Base-by-base conservation (phyloP, 53 echinoderm and acorn worm species). In the Astropecten irregularis region DNA sequence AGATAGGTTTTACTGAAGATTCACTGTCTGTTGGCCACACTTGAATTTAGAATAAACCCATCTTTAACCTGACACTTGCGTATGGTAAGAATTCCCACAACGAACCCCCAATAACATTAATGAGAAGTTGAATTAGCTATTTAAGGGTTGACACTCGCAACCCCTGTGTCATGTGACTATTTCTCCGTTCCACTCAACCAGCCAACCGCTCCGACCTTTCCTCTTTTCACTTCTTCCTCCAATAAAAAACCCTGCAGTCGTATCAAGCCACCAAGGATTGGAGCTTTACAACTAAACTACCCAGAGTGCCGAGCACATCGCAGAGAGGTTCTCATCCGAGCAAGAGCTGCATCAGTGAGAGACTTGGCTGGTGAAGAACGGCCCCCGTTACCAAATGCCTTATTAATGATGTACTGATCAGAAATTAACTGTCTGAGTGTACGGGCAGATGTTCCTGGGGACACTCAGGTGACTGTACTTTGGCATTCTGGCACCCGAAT, bases 321-420 rank as follows among this genome's bases (percentile, higher is more conserved):
- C n/a, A n/a, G n/a, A 76, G 56, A 56, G 40, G n/a, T 76, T 74
- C n/a, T 58, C 4, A 16, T 23, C 4, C 38, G 18, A 18, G 40
- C n/a, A 39, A 6, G 39, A 54, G 1, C 20, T 9, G 59, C 13
- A 15, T 29, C 6, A 10, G n/a, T 6, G 19, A n/a, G 21, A 38
- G 36, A 61, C 29, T 3, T 25, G 31, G 29, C 14, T 49, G 13
- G 71, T 29, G 51, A 44, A 49, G 21, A 50, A 21, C 3, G 0
- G 14, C 19, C 4, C 1, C 40, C 26, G 22, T 33, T 58, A 76
- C 76, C 40, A 76, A 76, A 76, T 76, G 76, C 58, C 57, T 76
- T 76, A 76, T 76, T 76, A 76, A 76, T 76, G 76, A 76, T 76
- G 76, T 40, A 29, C 76, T 76, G 76, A 76, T 76, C 76, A 26